A percentile compares a stretch with the other conserved stretches of the same genome.
Evolutionary conservation across 2,888 invertebrate species (phyloP).

Genomic region (Emmelina monodactyla): DNA sequence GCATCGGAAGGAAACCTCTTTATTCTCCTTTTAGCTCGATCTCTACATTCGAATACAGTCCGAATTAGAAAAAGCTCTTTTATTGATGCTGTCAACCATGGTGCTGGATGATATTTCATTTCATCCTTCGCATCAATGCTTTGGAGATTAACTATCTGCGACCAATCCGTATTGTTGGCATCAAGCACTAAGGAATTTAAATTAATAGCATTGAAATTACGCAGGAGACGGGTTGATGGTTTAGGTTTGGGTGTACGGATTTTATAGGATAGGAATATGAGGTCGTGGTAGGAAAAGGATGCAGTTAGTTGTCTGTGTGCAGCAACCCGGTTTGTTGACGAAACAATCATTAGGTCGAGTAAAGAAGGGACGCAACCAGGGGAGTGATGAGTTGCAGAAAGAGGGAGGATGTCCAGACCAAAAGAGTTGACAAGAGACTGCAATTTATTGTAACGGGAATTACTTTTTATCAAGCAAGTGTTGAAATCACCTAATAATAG

Average conservation of each 20-base stretch:
- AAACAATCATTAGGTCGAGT: conserved; percentile 10
- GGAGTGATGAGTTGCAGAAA: conserved; percentile 11
- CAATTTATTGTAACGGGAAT: conserved; percentile 3
- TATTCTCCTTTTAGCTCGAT: not conserved
- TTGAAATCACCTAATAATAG: conserved; percentile 15
- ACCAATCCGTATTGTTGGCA: too few species aligned
- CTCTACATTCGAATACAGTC: not conserved
- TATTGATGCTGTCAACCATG: not conserved
- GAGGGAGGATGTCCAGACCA: conserved; percentile 7
- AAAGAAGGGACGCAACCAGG: conserved; percentile 7
- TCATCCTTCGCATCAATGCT: too few species aligned
- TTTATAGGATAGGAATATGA: conserved; percentile 5
- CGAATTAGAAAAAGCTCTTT: too few species aligned
- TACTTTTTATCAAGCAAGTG: conserved; percentile 5
- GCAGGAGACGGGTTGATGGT: conserved; percentile 6
- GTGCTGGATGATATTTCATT: not conserved
- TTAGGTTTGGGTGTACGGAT: conserved; percentile 1
- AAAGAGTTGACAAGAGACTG: conserved; percentile 3
- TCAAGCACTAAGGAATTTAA: not conserved
- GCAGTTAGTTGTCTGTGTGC: conserved; percentile 10
- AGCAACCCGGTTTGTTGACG: conserved; percentile 5
- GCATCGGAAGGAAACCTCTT: not conserved
- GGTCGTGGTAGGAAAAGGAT: conserved; percentile 11
- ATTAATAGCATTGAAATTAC: conserved; percentile 2
- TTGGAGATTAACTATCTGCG: too few species aligned